A percentile compares a stretch with the other conserved stretches of the same genome.
Evolutionary conservation across 64 coral and sea anemone species (phyloP).

Genomic region (Acropora tenuis): DNA sequence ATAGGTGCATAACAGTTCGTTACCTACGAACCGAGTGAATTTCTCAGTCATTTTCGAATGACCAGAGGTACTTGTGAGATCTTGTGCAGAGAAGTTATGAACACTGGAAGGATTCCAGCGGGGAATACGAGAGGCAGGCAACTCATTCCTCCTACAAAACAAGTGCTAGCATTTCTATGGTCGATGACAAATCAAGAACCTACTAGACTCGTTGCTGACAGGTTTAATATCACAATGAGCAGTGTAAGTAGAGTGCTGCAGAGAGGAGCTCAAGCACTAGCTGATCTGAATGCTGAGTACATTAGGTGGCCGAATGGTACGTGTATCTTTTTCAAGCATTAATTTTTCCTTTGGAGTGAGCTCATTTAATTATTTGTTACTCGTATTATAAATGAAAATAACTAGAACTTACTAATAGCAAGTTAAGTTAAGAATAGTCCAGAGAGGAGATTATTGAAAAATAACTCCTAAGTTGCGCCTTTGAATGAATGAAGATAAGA

Average conservation of each 20-base stretch:
- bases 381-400: too few relatives aligned
- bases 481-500: neutral
- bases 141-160: too few relatives aligned
- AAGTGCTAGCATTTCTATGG: conserved; percentile 46
- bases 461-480: neutral
- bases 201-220: neutral
- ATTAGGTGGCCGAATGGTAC: conserved; percentile 59
- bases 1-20: too few relatives aligned
- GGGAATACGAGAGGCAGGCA: too few relatives aligned
- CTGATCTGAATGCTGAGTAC: neutral
- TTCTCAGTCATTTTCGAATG: too few relatives aligned
- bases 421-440: neutral
- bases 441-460: neutral
- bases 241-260: conserved; percentile 38
- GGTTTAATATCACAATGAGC: conserved; percentile 54
- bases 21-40: neutral
- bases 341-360: too few relatives aligned
- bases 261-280: conserved; percentile 21
- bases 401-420: neutral
- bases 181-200: conserved; percentile 54
- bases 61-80: too few relatives aligned
- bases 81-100: too few relatives aligned
- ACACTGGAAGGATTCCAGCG: too few relatives aligned
- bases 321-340: neutral
- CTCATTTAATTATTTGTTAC: too few relatives aligned